Evolutionary conservation across 2,888 invertebrate genomes (phyloP).

Genomic region (Cyclophora punctaria): DNA sequence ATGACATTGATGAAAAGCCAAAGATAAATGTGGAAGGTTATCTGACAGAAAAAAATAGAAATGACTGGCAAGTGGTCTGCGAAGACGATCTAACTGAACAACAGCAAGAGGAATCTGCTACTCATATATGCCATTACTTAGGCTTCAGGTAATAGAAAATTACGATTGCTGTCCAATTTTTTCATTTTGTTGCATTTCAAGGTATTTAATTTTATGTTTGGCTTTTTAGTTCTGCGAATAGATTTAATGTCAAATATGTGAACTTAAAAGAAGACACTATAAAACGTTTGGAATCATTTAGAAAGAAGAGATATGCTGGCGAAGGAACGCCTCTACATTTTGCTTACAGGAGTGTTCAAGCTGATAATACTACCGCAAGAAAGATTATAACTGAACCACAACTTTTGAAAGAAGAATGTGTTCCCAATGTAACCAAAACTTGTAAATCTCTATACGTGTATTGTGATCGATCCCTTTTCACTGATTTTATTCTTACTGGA

Average conservation of each 20-base stretch:
- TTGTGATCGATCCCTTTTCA: conserved; percentile 65
- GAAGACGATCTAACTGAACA: conserved; percentile 56
- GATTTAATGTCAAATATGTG: conserved; percentile 51
- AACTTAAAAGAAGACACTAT: conserved; percentile 46
- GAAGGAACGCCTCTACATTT: conserved; percentile 42
- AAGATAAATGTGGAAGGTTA: conserved; percentile 76
- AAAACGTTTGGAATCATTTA: conserved; percentile 24
- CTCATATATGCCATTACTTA: conserved; percentile 78
- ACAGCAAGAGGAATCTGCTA: conserved; percentile 64
- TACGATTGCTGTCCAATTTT: no score
- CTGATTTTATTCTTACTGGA: conserved; percentile 41
- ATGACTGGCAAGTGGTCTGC: conserved; percentile 80
- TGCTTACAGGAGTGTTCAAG: conserved; percentile 33
- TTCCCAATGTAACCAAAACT: conserved; percentile 60
- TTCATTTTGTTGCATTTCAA: background rate
- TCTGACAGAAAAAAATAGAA: conserved; percentile 75
- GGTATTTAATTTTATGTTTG: conserved; percentile 2
- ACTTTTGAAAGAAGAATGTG: conserved; percentile 57
- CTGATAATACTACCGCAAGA: conserved; percentile 26
- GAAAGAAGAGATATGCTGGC: conserved; percentile 35
- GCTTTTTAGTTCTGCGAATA: conserved; percentile 49
- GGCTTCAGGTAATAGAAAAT: conserved; percentile 75
- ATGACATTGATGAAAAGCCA: conserved; percentile 78
- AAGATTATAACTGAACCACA: conserved; percentile 51
- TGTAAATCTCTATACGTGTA: conserved; percentile 73